Evolutionary conservation across 2,888 invertebrate species (phyloP).

Genomic region (Macrosoma leucophasiata): DNA sequence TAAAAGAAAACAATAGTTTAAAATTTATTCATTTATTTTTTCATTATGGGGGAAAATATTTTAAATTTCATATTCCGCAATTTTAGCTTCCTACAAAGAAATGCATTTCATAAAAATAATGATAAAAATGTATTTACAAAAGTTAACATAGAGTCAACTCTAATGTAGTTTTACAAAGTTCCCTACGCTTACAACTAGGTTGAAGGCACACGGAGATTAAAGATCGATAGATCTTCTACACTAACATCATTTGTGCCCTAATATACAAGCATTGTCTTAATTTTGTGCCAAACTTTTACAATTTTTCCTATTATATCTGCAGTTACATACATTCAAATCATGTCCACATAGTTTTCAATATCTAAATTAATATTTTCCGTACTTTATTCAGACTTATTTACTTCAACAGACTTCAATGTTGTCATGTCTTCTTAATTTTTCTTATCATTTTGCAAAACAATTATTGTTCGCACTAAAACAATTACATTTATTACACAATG

Average conservation of each 20-base stretch:
- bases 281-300: constrained; percentile 8
- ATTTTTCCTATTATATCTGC: no score
- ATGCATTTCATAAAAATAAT: constrained; percentile 72
- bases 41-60: constrained; percentile 70
- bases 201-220: constrained; percentile 53
- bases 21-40: constrained; percentile 71
- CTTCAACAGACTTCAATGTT: no score
- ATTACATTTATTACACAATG: no score
- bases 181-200: constrained; percentile 40
- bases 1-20: constrained; percentile 28
- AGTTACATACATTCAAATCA: no score
- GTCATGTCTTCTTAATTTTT: no score
- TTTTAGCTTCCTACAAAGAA: constrained; percentile 64
- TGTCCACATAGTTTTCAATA: no score
- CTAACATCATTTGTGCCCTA: constrained; percentile 35
- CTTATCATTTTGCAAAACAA: no score
- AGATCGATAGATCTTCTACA: constrained; percentile 25
- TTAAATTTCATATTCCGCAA: constrained; percentile 65
- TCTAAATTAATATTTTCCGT: no score
- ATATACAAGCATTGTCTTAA: constrained; percentile 25
- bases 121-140: constrained; percentile 68
- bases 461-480: no score
- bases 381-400: no score
- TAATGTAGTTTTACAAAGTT: constrained; percentile 51
- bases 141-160: constrained; percentile 30